Evolutionary conservation across 2,797 vertebrate genomes (phyloP).

Genomic region (Australoheros facetus): DNA sequence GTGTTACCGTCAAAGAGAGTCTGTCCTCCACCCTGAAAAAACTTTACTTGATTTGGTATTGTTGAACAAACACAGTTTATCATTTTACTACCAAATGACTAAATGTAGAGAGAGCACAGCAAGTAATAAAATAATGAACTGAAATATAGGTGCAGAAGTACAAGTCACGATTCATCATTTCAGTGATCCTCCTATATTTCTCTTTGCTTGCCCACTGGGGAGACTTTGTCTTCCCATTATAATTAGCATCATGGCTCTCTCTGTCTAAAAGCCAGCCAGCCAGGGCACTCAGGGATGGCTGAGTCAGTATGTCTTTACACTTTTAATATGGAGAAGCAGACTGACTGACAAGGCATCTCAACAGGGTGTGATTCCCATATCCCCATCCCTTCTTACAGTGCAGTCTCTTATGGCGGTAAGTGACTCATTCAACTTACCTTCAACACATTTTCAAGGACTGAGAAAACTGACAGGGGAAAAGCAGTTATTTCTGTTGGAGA

Average conservation of each 20-base stretch:
- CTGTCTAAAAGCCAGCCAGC: conserved; percentile 70
- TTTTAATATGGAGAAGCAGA: conserved; percentile 75
- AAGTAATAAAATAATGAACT: conserved; percentile 74
- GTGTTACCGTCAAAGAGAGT: conserved; percentile 15
- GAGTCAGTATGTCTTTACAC: conserved; percentile 77
- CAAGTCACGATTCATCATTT: conserved; percentile 75
- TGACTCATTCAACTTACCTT: conserved; percentile 44
- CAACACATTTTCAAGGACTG: conserved; percentile 51
- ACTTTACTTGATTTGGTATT: conserved; percentile 28
- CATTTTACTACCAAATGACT: conserved; percentile 61
- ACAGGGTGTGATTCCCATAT: conserved; percentile 62
- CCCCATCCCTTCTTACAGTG: conserved; percentile 43
- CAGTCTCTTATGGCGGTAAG: conserved; percentile 49
- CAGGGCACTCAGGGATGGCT: conserved; percentile 74
- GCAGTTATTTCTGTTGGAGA: not conserved
- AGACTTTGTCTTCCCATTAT: conserved; percentile 78
- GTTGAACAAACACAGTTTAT: conserved; percentile 68
- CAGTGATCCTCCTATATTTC: conserved; percentile 63
- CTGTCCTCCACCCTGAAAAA: conserved; percentile 25
- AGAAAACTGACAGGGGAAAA: conserved; percentile 6
- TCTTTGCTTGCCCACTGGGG: conserved; percentile 63
- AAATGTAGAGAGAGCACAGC: conserved; percentile 60
- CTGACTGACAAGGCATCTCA: conserved; percentile 78
- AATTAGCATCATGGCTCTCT: conserved; percentile 77
- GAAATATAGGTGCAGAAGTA: conserved; percentile 61